phyloP scores from a whole-genome alignment of 2,888 invertebrate species.

The Ptychoptera albimana region DNA sequence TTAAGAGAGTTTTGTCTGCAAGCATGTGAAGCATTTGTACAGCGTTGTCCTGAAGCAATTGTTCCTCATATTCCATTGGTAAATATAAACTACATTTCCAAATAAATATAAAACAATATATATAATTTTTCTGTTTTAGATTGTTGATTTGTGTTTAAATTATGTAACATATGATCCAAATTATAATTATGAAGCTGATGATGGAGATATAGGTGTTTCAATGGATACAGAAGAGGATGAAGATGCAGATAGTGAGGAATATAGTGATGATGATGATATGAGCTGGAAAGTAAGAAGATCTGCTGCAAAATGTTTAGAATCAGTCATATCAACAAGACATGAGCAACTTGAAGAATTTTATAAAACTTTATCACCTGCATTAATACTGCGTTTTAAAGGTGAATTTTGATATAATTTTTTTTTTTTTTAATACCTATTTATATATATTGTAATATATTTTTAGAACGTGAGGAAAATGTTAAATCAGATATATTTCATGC shows the following conservation, averaged over 20 bases:
- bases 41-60: slow-evolving; percentile 93
- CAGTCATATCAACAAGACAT: slow-evolving; percentile 81
- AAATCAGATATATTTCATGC: slow-evolving; percentile 96
- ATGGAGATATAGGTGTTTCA: slow-evolving; percentile 50
- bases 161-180: slow-evolving; percentile 97
- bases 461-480: slow-evolving; percentile 96
- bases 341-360: slow-evolving; percentile 85
- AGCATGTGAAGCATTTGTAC: slow-evolving; percentile 92
- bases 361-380: slow-evolving; percentile 70
- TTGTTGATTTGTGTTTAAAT: slow-evolving; percentile 71
- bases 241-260: slow-evolving; percentile 80
- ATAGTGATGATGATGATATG: slow-evolving; percentile 99
- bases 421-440: slow-evolving; percentile 2
- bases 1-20: slow-evolving; percentile 88
- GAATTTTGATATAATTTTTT: slow-evolving; percentile 12
- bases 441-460: slow-evolving; percentile 13
- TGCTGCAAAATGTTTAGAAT: slow-evolving; percentile 94
- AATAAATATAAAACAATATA: not conserved
- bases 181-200: slow-evolving; percentile 94
- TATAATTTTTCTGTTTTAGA: slow-evolving; percentile 33
- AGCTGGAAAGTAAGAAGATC: slow-evolving; percentile 96
- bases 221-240: slow-evolving; percentile 60
- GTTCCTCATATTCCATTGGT: slow-evolving; percentile 76
- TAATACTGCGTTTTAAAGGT: slow-evolving; percentile 89
- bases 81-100: too few relatives aligned